A percentile compares a stretch with the other conserved stretches of the same genome.
phyloP scores from a whole-genome alignment of 2,888 invertebrate genomes.

The Synergus laeviventris region DNA sequence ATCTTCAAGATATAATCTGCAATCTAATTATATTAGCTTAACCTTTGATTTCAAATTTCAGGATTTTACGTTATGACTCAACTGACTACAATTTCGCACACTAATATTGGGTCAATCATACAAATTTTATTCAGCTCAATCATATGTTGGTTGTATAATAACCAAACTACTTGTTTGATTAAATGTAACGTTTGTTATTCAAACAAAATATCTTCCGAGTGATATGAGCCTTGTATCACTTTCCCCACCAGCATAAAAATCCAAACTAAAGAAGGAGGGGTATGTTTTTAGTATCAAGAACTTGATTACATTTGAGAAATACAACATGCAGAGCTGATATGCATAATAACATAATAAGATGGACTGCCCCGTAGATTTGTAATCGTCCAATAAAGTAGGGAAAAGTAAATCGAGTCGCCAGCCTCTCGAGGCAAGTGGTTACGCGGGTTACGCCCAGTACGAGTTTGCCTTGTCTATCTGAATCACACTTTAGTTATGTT shows the following conservation, averaged over 20 bases:
- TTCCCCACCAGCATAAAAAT: neutral
- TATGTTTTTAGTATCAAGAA: neutral
- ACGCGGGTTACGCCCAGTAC: conserved; percentile 64
- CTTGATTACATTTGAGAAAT: conserved; percentile 13
- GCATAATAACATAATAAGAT: conserved; percentile 25
- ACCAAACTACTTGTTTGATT: neutral
- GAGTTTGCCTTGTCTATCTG: conserved; percentile 57
- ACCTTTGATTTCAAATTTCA: neutral
- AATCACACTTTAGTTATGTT: conserved; percentile 56
- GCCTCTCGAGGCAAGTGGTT: conserved; percentile 59
- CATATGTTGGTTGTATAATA: neutral
- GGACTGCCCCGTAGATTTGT: conserved; percentile 20
- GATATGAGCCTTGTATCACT: neutral
- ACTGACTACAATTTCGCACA: neutral
- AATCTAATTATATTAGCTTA: neutral
- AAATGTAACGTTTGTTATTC: neutral
- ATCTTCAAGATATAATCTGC: neutral
- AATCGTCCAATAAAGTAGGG: conserved; percentile 60
- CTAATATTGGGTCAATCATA: too few relatives aligned
- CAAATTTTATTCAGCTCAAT: neutral
- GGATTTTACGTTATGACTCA: neutral
- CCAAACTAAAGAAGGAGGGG: neutral
- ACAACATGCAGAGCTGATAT: conserved; percentile 15
- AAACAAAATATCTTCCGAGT: neutral
- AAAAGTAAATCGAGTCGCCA: conserved; percentile 58